Base-by-base conservation (phyloP, 2,888 invertebrate genomes). In the Azorinus chamasolen region DNA sequence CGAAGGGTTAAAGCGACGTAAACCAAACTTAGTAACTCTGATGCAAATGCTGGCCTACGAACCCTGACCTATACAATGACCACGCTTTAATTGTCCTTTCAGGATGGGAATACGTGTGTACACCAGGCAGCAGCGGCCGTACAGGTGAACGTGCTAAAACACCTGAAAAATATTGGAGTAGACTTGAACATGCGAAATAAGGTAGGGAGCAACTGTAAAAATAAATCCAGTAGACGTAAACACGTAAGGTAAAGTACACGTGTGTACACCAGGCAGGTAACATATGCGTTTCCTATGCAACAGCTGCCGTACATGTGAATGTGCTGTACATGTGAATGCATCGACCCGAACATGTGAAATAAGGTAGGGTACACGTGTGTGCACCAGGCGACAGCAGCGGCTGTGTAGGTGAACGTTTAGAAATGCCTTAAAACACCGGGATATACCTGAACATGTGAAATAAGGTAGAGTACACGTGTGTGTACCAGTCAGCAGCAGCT, bases 321-420 rank as follows among this genome's bases (percentile, higher is more conserved):
- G n/a, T n/a, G n/a, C n/a, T n/a, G n/a, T n/a, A n/a, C n/a, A n/a
- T n/a, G n/a, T n/a, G n/a, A n/a, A n/a, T n/a, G n/a, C n/a, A n/a
- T n/a, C n/a, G n/a, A n/a, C n/a, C n/a, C n/a, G n/a, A n/a, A n/a
- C n/a, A n/a, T n/a, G n/a, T n/a, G n/a, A n/a, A n/a, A n/a, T n/a
- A n/a, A 75, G 79, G 48, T 55, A 10, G 79, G 79, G n/a, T 37
- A 57, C 18, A 80, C 79, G 1, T 61, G 70, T 58, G 64, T 80
- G 24, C 79, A 80, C 32, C 20, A 61, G n/a, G 79, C 79, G n/a
- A n/a, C n/a, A 1, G 43, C 68, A 25, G 46, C 37, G 27, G 65
- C 41, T 8, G 41, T 45, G 32, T 39, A 69, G n/a, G 24, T 39
- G 14, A 39, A 48, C 2, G 65, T 76, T 0, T 37, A 76, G 12